A percentile compares a stretch with the other conserved stretches of the same genome.
These are phyloP conservation scores for Emmelina monodactyla DNA, from an alignment of 2,888 invertebrate species.

Conservation along the genomic window DNA sequence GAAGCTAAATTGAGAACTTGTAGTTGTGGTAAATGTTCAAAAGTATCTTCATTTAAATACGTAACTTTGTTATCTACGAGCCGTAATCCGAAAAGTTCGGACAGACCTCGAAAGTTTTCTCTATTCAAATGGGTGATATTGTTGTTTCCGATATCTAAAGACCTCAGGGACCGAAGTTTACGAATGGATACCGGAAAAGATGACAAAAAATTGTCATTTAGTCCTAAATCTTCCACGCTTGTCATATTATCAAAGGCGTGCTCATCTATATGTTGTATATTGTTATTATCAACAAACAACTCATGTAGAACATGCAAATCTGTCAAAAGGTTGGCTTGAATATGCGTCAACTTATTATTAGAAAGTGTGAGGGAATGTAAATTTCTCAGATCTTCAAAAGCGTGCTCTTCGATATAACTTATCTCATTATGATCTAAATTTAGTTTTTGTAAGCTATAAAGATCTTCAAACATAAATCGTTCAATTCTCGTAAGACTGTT, in stretches of 20 bases:
- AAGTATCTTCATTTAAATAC: slow-evolving; percentile 76
- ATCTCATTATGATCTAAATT: slow-evolving; percentile 78
- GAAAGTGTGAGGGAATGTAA: slow-evolving; percentile 78
- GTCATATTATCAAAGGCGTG: slow-evolving; percentile 80
- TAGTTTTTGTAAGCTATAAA: slow-evolving; percentile 77
- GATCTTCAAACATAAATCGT: slow-evolving; percentile 73
- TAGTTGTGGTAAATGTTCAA: slow-evolving; percentile 75
- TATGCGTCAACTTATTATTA: slow-evolving; percentile 71
- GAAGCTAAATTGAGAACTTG: slow-evolving; percentile 82
- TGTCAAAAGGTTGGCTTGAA: slow-evolving; percentile 73
- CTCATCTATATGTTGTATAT: slow-evolving; percentile 71
- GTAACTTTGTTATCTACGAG: slow-evolving; percentile 82
- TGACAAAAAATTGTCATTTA: slow-evolving; percentile 75
- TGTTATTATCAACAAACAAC: slow-evolving; percentile 77
- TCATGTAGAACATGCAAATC: slow-evolving; percentile 78
- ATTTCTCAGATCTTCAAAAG: slow-evolving; percentile 78
- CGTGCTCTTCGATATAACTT: slow-evolving; percentile 71
- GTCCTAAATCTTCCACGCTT: slow-evolving; percentile 75
- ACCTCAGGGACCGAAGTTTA: slow-evolving; percentile 73
- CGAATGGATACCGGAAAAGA: slow-evolving; percentile 73
- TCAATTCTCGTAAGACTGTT: slow-evolving; percentile 76
- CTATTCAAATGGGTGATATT: slow-evolving; percentile 75
- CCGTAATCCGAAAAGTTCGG: slow-evolving; percentile 77
- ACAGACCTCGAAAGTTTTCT: slow-evolving; percentile 76
- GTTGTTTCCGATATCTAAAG: slow-evolving; percentile 84